Evolutionary conservation across 2,797 vertebrate species (phyloP), one percentile per base, ranked within the genome.

Genomic region (Pipistrellus pygmaeus): DNA sequence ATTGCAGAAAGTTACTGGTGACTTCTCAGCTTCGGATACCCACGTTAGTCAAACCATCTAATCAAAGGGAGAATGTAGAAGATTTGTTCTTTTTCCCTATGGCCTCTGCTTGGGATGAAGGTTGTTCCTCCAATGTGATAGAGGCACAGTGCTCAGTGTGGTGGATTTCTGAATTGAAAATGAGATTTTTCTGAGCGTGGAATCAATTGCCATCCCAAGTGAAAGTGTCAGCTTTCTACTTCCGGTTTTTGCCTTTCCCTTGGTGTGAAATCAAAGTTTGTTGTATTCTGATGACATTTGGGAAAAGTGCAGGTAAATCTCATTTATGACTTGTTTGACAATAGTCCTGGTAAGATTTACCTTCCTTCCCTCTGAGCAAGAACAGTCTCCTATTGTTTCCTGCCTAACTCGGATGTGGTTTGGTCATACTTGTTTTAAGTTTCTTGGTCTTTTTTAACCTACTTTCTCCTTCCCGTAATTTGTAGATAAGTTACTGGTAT

Each of bases 381-480:
- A 95, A 93, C 76, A 96, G 85, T 97, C 97, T 96, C 96, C 96
- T 94, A 84, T 96, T 96, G 93, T 96, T 98, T 98, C 98, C 98
- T 98, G 96, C 96, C 91, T 96, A 85, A 96, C 93, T 98, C 90
- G 96, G 96, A 98, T 98, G 98, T 98, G 98, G 98, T 98, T 95
- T 95, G 96, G 11, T 97, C 96, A 87, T 96, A 96, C 97, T 97
- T 97, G 97, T 95, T 98, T 97, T 96, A 85, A 96, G 91, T 97
- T 96, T 98, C 94, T 97, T 97, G 94, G 93, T 97, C 97, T 98
- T 97, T 97, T 98, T 97, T 98, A 98, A 98, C 98, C 98, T 98
- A 98, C 98, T 99, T 99, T 98, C 95, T 98, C 96, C 97, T 98
- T 98, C 98, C 97, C 7, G 97, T 98, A 98, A 98, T 96, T 97